Evolutionary conservation across 2,113 vertebrate species (phyloP).

Genomic region (Aegotheles bennettii): DNA sequence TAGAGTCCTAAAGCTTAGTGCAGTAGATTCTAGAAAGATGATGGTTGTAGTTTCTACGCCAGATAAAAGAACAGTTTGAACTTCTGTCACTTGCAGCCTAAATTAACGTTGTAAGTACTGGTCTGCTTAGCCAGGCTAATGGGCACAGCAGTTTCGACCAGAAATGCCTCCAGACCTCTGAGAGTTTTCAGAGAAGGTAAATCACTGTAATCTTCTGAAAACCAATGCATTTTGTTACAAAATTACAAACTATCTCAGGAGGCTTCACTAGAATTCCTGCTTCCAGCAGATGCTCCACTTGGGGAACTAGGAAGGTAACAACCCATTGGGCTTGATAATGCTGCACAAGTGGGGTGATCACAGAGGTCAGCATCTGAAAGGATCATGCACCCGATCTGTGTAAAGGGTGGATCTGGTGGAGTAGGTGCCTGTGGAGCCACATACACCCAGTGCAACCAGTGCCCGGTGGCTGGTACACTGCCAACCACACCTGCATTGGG

Average conservation of each 20-base stretch:
- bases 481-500: not conserved
- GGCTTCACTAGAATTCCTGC: not conserved
- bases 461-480: accelerated
- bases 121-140: not conserved
- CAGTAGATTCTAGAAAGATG: not conserved
- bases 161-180: not conserved
- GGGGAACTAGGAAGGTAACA: not conserved
- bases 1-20: not conserved
- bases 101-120: not conserved
- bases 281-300: not conserved
- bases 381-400: not conserved
- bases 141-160: not conserved
- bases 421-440: not conserved
- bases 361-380: not conserved
- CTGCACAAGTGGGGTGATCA: not conserved
- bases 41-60: not conserved
- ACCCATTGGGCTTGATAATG: not conserved
- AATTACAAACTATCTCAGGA: not conserved
- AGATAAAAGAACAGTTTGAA: not conserved
- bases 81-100: not conserved
- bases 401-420: not conserved
- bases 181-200: not conserved
- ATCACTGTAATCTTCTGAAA: not conserved
- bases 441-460: not conserved
- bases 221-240: not conserved